phyloP scores from a whole-genome alignment of 2,888 invertebrate genomes.

The Perdita meconis region DNA sequence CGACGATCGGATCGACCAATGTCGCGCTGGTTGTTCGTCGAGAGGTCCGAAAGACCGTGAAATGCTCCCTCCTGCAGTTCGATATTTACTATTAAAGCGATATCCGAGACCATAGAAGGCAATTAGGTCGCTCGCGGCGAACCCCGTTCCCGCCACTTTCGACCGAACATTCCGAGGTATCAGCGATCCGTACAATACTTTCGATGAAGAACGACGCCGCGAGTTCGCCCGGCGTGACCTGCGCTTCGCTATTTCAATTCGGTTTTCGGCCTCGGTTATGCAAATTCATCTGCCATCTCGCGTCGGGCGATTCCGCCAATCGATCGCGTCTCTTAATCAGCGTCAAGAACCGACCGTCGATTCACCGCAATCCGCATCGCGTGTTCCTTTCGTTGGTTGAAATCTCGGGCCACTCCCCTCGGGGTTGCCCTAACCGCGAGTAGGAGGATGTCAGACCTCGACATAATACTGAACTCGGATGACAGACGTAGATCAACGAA shows the following conservation, averaged over 20 bases:
- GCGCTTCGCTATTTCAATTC: neutral
- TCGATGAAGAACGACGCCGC: neutral
- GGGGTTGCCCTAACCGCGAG: no score
- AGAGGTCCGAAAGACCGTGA: conserved; percentile 20
- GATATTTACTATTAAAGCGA: conserved; percentile 34
- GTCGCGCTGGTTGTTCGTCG: conserved; percentile 27
- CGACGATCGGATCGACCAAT: conserved; percentile 27
- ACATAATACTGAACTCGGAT: conserved; percentile 15
- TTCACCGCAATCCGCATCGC: neutral
- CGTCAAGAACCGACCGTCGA: neutral
- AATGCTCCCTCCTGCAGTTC: conserved; percentile 45
- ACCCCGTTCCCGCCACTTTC: conserved; percentile 16
- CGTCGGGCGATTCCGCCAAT: neutral
- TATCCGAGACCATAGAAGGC: neutral
- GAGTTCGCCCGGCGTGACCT: neutral
- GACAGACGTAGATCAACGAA: no score
- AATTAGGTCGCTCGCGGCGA: conserved; percentile 14
- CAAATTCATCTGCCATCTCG: no score
- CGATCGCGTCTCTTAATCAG: neutral
- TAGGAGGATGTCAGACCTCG: conserved; percentile 12
- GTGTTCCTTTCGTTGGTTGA: conserved; percentile 8
- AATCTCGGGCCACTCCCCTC: neutral
- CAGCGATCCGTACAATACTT: neutral
- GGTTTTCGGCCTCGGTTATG: no score
- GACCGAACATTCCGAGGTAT: conserved; percentile 29